Base-by-base conservation (phyloP, 2,113 vertebrate genomes). In the Ophiodon elongatus region DNA sequence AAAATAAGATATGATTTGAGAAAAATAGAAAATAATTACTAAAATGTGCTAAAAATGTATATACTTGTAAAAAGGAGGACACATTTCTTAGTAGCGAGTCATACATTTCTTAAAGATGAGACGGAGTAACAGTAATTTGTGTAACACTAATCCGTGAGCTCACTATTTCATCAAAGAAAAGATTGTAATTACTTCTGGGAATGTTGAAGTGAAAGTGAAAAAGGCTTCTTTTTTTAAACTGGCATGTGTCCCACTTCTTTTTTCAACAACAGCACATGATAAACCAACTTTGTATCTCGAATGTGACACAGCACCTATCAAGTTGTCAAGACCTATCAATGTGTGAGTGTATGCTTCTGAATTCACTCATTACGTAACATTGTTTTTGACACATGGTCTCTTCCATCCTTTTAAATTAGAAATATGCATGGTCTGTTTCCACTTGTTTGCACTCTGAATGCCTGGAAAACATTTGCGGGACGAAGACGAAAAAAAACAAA, bases 391-490 rank as follows among this genome's bases (percentile, higher is more conserved):
- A 64, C 59, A n/a, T 8, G 13, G 59, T 15, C 35, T 6, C 23
- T n/a, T 68, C 27, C 64, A 63, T 50, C 66, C 54, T 43, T 57
- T 83, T 23, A 70, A 69, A 73, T 23, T 19, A 6, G 23, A 64
- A 52, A 6, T 35, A 25, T 68, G 62, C 27, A 21, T 8, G 19
- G 29, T 70, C 4, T 41, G 29, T 83, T 79, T 88, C 43, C 75
- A 65, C 50, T 83, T 80, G 79, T 83, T 83, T 81, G 75, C 23
- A 8, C 54, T 27, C 21, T 31, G 19, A 83, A 68, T 50, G 71
- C 54, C 75, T 91, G 84, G 83, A 90, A 88, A 90, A 89, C 79
- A 81, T 88, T 70, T 80, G 50, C 23, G 2, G 59, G n/a, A 79
- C 74, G 70, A 68, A 76, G 56, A 3, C 1, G 72, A 7, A 8